Evolutionary conservation across 2,113 vertebrate species (phyloP), one percentile per base, ranked within the genome.

Genomic region (Glaucomys volans): DNA sequence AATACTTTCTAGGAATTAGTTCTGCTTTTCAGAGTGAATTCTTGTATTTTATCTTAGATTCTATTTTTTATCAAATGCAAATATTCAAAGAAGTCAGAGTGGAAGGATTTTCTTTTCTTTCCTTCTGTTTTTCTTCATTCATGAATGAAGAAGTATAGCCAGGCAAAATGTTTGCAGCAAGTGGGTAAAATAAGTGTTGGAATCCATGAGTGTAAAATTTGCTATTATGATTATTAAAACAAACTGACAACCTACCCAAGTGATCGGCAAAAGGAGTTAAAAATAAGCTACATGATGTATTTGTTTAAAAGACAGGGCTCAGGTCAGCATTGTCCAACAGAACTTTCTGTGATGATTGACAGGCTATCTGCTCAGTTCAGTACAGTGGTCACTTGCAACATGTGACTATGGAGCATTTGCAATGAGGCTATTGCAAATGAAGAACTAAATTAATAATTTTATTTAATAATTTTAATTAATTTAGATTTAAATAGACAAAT

Each of bases 1-100:
- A 67, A 88, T 18, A n/a, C 74, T 93, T 93, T 66, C 82, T 82
- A 89, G 72, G 76, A 95, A 86, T 75, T 93, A 54, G 24, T 77
- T 92, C 28, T 95, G 28, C 35, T 90, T 82, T 90, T 84, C 50
- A 84, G 57, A 94, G 59, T 30, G 30, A 94, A 90, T 76, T 81
- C 71, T 75, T 71, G 10, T 24, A 40, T 4, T 90, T 47, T 50
- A 35, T 57, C 50, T 82, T 86, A 85, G 5, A 76, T 42, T 91
- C 35, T 44, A 52, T 35, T 16, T 66, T 90, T 76, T 66, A 71
- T 35, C 37, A 71, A 37, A 54, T 40, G 85, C 54, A 85, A 57
- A 50, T 24, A 50, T 82, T 77, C 67, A 94, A 94, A 92, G 54
- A 86, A 91, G 14, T 37, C 57, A 72, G 32, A 64, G 14, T 30